phyloP scores from a whole-genome alignment of 2,113 vertebrate genomes.

The Crotalus tigris region DNA sequence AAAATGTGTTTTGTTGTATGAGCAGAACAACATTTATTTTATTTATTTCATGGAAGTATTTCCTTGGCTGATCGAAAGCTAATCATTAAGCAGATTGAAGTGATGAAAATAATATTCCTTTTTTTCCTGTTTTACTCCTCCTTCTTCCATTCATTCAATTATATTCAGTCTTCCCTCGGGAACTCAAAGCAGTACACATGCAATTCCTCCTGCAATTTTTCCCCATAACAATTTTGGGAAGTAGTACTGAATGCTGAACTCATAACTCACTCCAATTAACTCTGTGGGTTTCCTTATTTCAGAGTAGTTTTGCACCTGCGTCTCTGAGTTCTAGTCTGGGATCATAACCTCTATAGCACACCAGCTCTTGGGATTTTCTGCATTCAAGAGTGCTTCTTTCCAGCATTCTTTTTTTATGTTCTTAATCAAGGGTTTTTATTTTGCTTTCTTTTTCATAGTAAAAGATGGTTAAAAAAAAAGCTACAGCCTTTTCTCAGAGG shows the following conservation, averaged over 20 bases:
- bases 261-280: not conserved
- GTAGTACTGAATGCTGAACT: not conserved
- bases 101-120: conserved; percentile 6
- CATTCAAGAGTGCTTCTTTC: not conserved
- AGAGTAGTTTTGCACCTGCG: not conserved
- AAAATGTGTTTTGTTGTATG: not conserved
- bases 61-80: not conserved
- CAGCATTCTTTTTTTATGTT: not conserved
- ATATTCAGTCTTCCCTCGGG: not conserved
- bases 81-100: not conserved
- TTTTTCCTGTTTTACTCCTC: not conserved
- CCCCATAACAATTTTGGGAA: not conserved
- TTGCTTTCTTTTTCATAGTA: not conserved
- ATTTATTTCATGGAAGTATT: not conserved
- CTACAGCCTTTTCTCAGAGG: conserved; percentile 31
- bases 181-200: not conserved
- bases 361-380: not conserved
- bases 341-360: not conserved
- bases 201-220: not conserved
- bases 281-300: not conserved
- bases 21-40: not conserved
- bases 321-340: not conserved
- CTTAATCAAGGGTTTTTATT: not conserved
- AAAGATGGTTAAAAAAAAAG: not conserved
- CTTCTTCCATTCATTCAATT: conserved; percentile 1